Percentiles rank a stretch among this genome's conserved stretches.
These are phyloP conservation scores for Orbicella faveolata DNA, from an alignment of 64 coral and sea anemone species.

Conservation along the genomic window DNA sequence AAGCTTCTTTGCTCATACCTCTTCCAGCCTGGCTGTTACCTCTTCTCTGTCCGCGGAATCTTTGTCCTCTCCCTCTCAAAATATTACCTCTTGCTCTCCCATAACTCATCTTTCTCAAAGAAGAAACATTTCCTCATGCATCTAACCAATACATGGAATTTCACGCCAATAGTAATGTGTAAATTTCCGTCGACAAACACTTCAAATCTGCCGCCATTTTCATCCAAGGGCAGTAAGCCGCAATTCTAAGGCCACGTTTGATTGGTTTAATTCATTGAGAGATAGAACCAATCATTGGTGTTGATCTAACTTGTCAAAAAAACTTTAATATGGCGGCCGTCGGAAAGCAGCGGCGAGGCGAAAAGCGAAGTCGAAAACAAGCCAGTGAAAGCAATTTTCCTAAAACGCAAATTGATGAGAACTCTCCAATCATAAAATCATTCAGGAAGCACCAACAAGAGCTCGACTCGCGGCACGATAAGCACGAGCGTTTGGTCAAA, in stretches of 20 bases:
- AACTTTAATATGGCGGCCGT: constrained; percentile 8
- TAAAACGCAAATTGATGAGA: constrained; percentile 27
- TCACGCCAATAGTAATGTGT: background rate
- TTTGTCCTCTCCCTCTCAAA: constrained; percentile 37
- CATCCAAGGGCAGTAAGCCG: background rate
- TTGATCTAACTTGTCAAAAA: background rate
- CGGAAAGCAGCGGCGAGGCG: background rate
- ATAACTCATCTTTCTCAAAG: constrained; percentile 30
- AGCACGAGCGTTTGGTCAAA: constrained; percentile 68
- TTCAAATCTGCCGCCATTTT: constrained; percentile 39
- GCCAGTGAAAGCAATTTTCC: background rate
- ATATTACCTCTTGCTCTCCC: constrained; percentile 25
- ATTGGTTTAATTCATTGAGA: background rate
- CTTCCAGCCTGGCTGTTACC: constrained; percentile 17
- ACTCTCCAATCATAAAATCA: constrained; percentile 43
- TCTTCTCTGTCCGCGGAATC: constrained; percentile 12
- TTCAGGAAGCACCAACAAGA: constrained; percentile 47
- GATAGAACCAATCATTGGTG: background rate
- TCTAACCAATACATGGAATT: background rate
- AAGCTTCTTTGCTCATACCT: background rate
- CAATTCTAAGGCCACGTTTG: background rate
- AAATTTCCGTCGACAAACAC: background rate
- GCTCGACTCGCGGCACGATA: constrained; percentile 55
- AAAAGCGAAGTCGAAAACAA: background rate
- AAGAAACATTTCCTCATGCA: background rate